Evolutionary conservation across 2,797 vertebrate species (phyloP).

Genomic region (Halcyon chelicuti): DNA sequence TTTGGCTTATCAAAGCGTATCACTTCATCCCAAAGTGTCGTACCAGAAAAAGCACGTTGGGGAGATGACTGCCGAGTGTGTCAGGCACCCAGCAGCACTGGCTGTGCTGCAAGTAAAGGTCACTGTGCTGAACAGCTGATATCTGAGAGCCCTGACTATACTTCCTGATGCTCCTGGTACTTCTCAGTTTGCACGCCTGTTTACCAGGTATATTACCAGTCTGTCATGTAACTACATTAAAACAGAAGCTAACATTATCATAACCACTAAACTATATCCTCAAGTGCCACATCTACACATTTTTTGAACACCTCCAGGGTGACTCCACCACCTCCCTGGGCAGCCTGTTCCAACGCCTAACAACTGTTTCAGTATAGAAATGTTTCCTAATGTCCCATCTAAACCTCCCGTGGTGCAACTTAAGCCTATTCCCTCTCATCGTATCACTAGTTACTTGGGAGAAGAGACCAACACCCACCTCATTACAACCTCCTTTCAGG

Average conservation of each 20-base stretch:
- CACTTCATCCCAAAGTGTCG: not conserved
- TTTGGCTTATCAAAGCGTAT: not conserved
- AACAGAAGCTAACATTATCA: not conserved
- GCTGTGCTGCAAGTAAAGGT: not conserved
- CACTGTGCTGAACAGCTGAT: not conserved
- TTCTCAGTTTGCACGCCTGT: not conserved
- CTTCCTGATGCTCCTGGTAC: not conserved
- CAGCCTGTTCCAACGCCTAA: too few relatives aligned
- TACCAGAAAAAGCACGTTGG: not conserved
- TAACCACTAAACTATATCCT: too few relatives aligned
- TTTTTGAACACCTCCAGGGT: too few relatives aligned
- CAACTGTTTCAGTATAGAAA: too few relatives aligned
- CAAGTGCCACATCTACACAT: too few relatives aligned
- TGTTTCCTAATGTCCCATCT: too few relatives aligned
- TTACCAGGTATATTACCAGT: not conserved
- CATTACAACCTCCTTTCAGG: too few relatives aligned
- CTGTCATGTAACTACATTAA: not conserved
- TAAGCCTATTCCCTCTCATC: too few relatives aligned
- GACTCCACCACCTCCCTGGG: too few relatives aligned
- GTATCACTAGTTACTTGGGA: too few relatives aligned
- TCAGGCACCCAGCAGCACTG: not conserved
- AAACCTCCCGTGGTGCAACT: too few relatives aligned
- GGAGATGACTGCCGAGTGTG: rapidly evolving
- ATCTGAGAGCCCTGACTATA: not conserved
- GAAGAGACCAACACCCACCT: too few relatives aligned